These are phyloP conservation scores for Drosophila colorata DNA, from an alignment of 2,888 invertebrate species.

Conservation along the genomic window DNA sequence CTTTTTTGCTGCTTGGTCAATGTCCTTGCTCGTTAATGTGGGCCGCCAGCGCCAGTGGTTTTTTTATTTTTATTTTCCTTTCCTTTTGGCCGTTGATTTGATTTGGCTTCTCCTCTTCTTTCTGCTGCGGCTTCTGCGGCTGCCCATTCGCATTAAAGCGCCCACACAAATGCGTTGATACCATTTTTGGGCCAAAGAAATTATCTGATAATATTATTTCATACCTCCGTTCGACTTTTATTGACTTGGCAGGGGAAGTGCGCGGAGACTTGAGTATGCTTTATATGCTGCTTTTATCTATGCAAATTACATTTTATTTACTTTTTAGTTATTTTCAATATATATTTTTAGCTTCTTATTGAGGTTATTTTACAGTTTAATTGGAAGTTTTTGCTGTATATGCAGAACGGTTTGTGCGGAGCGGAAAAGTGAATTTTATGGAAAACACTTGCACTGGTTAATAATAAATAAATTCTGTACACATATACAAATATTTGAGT, in stretches of 20 bases:
- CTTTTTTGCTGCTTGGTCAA: slow-evolving; percentile 41
- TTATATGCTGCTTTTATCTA: slow-evolving; percentile 38
- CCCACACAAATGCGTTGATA: slow-evolving; percentile 57
- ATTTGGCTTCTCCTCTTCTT: slow-evolving; percentile 46
- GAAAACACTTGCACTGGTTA: not conserved
- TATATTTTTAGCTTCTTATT: not conserved
- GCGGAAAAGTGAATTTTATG: no score
- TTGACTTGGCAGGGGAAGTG: slow-evolving; percentile 31
- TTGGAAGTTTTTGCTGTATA: not conserved
- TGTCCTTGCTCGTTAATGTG: slow-evolving; percentile 55
- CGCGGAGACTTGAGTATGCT: slow-evolving; percentile 12
- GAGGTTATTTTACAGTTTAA: not conserved
- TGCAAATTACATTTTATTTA: slow-evolving; percentile 33
- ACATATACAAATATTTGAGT: no score
- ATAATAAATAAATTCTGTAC: no score
- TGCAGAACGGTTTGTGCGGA: no score
- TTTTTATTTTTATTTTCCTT: slow-evolving; percentile 39
- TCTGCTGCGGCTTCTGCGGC: slow-evolving; percentile 10
- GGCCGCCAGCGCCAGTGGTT: slow-evolving; percentile 34
- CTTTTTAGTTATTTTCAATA: slow-evolving; percentile 10
- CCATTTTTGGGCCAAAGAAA: slow-evolving; percentile 49
- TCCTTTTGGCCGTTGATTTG: slow-evolving; percentile 61
- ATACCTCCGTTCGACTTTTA: slow-evolving; percentile 35
- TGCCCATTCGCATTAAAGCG: slow-evolving; percentile 52
- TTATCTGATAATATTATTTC: slow-evolving; percentile 71